Percentiles rank a stretch among this genome's conserved stretches.
phyloP scores from a whole-genome alignment of 2,113 vertebrate species.

The Gracilinanus agilis region DNA sequence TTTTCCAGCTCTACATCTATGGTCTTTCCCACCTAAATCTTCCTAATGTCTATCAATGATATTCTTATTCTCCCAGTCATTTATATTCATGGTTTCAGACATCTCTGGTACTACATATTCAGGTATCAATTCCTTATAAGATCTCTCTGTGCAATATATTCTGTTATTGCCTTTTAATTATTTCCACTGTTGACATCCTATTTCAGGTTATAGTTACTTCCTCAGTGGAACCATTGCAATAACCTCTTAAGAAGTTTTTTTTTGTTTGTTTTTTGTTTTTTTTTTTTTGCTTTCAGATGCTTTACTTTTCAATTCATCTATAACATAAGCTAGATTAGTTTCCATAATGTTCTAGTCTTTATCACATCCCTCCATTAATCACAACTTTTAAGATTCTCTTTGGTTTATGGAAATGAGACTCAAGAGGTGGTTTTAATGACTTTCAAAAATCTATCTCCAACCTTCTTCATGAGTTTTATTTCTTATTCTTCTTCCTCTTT shows the following conservation, averaged over 20 bases:
- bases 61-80: neutral
- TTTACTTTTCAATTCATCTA: neutral
- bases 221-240: neutral
- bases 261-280: too few relatives aligned
- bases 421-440: neutral
- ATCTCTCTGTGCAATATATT: neutral
- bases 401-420: neutral
- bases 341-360: neutral
- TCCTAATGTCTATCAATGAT: neutral
- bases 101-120: neutral
- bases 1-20: neutral
- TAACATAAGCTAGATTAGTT: neutral
- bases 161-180: neutral
- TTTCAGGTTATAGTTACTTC: neutral
- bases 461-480: neutral
- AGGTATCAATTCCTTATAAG: neutral
- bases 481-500: neutral
- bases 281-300: neutral
- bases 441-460: neutral
- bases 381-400: neutral
- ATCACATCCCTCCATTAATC: neutral
- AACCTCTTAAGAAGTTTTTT: neutral
- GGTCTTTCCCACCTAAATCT: neutral
- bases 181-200: neutral
- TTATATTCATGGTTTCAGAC: neutral